Evolutionary conservation across 1,140 invertebrate species (phyloP), one percentile per base, ranked within the genome.

Genomic region (Doryteuthis pealeii): DNA sequence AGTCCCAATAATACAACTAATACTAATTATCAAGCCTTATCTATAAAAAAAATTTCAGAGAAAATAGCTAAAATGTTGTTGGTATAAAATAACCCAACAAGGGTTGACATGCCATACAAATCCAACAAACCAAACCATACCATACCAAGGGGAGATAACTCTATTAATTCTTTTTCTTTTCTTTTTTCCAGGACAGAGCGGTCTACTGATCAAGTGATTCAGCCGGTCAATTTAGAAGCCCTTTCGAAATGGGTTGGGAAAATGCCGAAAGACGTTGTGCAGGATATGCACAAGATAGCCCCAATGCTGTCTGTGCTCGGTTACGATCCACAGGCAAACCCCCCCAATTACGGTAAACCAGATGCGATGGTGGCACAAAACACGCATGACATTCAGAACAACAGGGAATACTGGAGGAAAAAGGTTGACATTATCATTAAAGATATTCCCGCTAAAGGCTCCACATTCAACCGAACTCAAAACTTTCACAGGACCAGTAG

Each of bases 191-290:
- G 96, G 89, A 94, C 97, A 80, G 97, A 99, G 89, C 91, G 96
- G 73, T 99, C 97, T 22, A 97, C 96, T 76, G 97, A 99, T 90
- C 97, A 99, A 91, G 97, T 99, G 71, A 96, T 99, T 85, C 98
- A 98, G 87, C 96, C 98, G 8, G 93, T 99, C 18, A 99, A 99
- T 90, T 89, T 96, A 75, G 96, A 99, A 88, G 97, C 97, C 12
- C 89, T 99, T 68, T 93, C 93, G 77, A 98, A 98, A 89, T 99
- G 98, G 98, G 96, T 98, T 49, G 96, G 94, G 49, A 90, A 93
- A 79, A 93, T 99, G 84, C 96, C 96, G 31, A 90, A 92, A 10
- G 96, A 98, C 88, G 96, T 98, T 32, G 91, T 96, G 43, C 90
- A 90, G 76, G 94, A 97, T 85, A 96, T 97, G 95, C 92, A 93